These are phyloP conservation scores for Seriola aureovittata DNA, from an alignment of 2,113 vertebrate species.

Conservation along the genomic window DNA sequence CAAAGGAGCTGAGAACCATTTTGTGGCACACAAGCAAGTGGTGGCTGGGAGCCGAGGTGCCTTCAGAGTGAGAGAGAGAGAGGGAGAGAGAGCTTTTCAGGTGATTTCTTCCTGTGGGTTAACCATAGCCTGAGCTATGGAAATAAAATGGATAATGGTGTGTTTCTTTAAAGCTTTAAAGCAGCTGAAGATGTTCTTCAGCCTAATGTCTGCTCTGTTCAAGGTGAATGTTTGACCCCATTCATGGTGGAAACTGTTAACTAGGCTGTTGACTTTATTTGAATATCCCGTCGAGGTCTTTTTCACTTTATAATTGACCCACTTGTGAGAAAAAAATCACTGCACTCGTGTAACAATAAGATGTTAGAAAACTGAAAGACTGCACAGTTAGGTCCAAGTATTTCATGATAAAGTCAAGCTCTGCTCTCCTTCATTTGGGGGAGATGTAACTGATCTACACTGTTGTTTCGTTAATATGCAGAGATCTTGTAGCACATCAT, in stretches of 20 bases:
- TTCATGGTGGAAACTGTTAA: neutral
- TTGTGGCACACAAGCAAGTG: constrained; percentile 58
- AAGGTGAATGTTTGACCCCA: neutral
- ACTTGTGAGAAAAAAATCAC: neutral
- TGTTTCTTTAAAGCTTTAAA: constrained; percentile 31
- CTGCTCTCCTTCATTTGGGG: neutral
- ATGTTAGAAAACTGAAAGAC: neutral
- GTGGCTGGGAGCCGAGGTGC: constrained; percentile 19
- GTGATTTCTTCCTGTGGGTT: constrained; percentile 40
- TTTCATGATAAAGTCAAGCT: neutral
- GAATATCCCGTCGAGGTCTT: neutral
- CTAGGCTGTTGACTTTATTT: neutral
- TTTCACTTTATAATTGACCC: neutral
- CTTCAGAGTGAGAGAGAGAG: constrained; percentile 33
- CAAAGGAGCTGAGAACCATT: constrained; percentile 68
- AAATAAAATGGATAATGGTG: constrained; percentile 17
- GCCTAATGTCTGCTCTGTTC: constrained; percentile 5
- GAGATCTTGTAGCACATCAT: neutral
- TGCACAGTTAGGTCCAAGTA: no score
- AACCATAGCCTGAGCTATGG: neutral
- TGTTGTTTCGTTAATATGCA: neutral
- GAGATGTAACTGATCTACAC: neutral
- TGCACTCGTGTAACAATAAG: neutral
- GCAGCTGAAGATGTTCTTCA: constrained; percentile 1
- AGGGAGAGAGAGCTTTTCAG: constrained; percentile 28